Evolutionary conservation across 2,113 vertebrate genomes (phyloP), one percentile per base, ranked within the genome.

Genomic region (Phalacrocorax carbo): DNA sequence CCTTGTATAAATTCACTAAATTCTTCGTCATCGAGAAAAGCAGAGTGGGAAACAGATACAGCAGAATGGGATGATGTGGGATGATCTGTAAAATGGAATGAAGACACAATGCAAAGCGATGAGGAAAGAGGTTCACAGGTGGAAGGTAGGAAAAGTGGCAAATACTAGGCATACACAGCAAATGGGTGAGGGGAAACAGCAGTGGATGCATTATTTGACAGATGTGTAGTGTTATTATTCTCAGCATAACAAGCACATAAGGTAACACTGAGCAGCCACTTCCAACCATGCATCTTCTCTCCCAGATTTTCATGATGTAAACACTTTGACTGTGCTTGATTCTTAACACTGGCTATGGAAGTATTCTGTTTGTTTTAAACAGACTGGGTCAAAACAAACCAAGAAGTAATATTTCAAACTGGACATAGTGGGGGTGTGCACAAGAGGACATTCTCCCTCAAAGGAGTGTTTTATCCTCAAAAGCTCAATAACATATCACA

Each of bases 1-100:
- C 99, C 99, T 97, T 99, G 99, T 96, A 99, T 98, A 99, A 99
- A 99, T 98, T 99, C 99, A 99, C 99, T 99, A 99, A 99, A 99
- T 94, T 99, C 99, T 55, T 99, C 99, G 97, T 99, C 99, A 95
- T 98, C 98, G n/a, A 98, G 98, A 97, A 99, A 98, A 98, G 98
- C 96, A 96, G 98, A 97, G 97, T 97, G 98, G 96, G 97, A 98
- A 96, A 98, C 98, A 98, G 98, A 98, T 93, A 99, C 98, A 98
- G 99, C 97, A 96, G 98, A 97, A 98, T 99, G 99, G 98, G 99
- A 99, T 99, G 99, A 97, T 97, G 98, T 97, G 97, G 96, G 98
- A 97, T 99, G 98, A 98, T 99, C 99, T 99, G 99, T 94, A 98
- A 99, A 99, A 99, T 97, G 98, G 98, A 99, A 98, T 97, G 98